Evolutionary conservation across 1,140 invertebrate genomes (phyloP).

Genomic region (Drosophila santomea): DNA sequence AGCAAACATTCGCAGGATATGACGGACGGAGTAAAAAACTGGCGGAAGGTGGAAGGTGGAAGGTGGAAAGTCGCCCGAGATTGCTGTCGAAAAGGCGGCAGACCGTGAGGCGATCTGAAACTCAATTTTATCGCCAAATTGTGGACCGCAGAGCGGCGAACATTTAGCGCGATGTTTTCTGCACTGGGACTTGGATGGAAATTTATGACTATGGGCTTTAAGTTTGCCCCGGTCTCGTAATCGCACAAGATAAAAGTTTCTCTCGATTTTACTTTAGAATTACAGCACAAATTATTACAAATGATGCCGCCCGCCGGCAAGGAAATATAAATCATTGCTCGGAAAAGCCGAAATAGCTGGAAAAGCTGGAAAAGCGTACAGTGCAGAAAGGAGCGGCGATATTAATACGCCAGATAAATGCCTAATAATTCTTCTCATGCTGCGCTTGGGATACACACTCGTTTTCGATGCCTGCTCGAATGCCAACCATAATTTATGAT

Average conservation of each 20-base stretch:
- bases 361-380: conserved; percentile 2
- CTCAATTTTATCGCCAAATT: conserved; percentile 72
- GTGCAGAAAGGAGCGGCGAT: conserved; percentile 19
- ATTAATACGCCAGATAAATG: conserved; percentile 73
- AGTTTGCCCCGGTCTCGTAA: conserved; percentile 38
- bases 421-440: conserved; percentile 63
- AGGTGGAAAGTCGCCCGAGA: not conserved
- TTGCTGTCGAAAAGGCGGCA: conserved; percentile 47
- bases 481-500: conserved; percentile 52
- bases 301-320: conserved; percentile 63
- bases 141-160: conserved; percentile 51
- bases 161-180: conserved; percentile 54
- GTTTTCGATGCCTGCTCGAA: conserved; percentile 15
- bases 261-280: conserved; percentile 56
- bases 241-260: conserved; percentile 54
- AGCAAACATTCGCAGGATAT: conserved; percentile 15
- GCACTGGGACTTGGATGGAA: conserved; percentile 44
- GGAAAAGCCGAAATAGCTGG: conserved; percentile 8
- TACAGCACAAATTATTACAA: conserved; percentile 77
- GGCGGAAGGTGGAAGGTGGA: no score
- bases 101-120: conserved; percentile 64
- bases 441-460: conserved; percentile 24
- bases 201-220: conserved; percentile 62
- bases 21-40: conserved; percentile 10
- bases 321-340: conserved; percentile 67